Base-by-base conservation (phyloP, 2,113 vertebrate species). In the Copsychus sechellarum region DNA sequence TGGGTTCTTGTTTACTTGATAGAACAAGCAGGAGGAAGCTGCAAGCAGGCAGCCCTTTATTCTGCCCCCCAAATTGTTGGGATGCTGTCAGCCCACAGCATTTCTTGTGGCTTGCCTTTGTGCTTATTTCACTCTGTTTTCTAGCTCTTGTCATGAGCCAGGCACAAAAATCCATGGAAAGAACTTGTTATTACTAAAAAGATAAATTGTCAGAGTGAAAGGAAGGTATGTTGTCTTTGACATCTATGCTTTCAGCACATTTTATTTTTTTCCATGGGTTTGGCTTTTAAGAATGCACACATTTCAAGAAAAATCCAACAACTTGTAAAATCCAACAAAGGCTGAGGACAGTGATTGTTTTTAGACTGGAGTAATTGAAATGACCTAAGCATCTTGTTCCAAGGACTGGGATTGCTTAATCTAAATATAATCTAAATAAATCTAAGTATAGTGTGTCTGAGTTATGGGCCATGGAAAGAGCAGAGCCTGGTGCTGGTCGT, bases 251-350 rank as follows among this genome's bases (percentile, higher is more conserved):
- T 33, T 86, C 58, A 86, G 43, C 34, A 64, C 22, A 22, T 79
- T 86, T 79, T 73, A 14, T 42, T 95, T 97, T 98, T 97, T 97
- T 97, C 93, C 94, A 82, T 88, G 94, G 96, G 86, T 96, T 97
- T 97, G 96, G 94, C 95, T 98, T 96, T 91, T 95, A 95, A 94
- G 82, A 96, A 90, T 87, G 96, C 87, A 80, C 89, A 91, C 67
- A 89, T 95, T 97, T 97, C 94, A 92, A 88, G 96, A 95, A 98
- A 96, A 97, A 93, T 96, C 80, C 92, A 96, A 26, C 72, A 70
- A 93, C 79, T 57, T 91, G 88, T 83, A 74, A 97, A 97, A 92
- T 95, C 97, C 83, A 51, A 51, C 77, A 51, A 95, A 96, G 91
- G 78, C 96, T 90, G 92, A 96, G 76, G 71, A 53, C 80, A 84